Evolutionary conservation across 2,797 vertebrate species (phyloP).

Genomic region (Paguma larvata): DNA sequence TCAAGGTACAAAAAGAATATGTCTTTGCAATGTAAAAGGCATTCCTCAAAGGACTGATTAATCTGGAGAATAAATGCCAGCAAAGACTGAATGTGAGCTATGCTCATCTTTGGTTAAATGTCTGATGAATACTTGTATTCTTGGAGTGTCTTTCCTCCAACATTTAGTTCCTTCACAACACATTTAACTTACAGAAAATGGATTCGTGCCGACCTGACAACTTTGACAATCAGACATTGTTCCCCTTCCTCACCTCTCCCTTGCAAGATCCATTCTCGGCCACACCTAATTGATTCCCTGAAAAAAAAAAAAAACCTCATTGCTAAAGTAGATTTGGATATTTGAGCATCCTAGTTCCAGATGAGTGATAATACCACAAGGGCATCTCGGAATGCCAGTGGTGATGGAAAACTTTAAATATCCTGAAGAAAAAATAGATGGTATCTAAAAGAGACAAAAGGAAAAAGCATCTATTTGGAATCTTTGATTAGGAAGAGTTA

Average conservation of each 20-base stretch:
- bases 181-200: constrained; percentile 28
- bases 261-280: not conserved
- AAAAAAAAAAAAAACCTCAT: not conserved
- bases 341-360: not conserved
- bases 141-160: constrained; percentile 3
- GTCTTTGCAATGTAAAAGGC: constrained; percentile 28
- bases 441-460: not conserved
- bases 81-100: not conserved
- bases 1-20: not conserved
- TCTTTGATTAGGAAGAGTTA: constrained; percentile 16
- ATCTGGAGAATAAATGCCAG: not conserved
- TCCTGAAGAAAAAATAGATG: not conserved
- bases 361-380: not conserved
- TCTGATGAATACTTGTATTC: not conserved
- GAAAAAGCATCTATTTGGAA: not conserved
- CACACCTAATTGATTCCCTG: not conserved
- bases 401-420: constrained; percentile 23
- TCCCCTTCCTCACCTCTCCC: not conserved
- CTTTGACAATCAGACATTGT: not conserved
- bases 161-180: constrained; percentile 34
- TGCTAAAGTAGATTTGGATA: constrained; percentile 20
- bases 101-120: not conserved
- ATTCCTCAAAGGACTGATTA: not conserved
- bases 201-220: not conserved
- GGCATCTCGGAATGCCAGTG: constrained; percentile 5